phyloP scores from a whole-genome alignment of 2,113 vertebrate species.

The Scartelaos histophorus region DNA sequence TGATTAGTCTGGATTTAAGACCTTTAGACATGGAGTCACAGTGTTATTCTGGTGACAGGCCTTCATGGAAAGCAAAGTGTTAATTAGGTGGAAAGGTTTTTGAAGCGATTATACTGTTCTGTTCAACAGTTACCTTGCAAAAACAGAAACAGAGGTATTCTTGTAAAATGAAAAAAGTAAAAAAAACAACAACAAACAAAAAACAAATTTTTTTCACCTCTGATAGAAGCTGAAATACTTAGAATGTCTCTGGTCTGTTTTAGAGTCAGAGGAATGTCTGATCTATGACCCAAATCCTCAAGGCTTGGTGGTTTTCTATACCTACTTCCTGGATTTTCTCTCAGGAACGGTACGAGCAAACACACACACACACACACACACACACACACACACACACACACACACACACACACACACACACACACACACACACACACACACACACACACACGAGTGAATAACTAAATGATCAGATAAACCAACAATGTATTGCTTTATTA shows the following conservation, averaged over 20 bases:
- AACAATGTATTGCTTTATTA: too few relatives aligned
- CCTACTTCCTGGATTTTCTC: constrained; percentile 81
- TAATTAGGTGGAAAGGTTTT: not conserved
- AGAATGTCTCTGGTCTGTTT: constrained; percentile 7
- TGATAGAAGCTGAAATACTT: not conserved
- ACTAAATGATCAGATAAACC: too few relatives aligned
- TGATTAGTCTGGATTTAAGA: not conserved
- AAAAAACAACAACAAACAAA: too few relatives aligned
- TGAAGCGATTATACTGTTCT: not conserved
- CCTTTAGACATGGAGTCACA: not conserved
- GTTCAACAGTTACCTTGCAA: constrained; percentile 46
- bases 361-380: too few relatives aligned
- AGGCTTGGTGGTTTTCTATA: constrained; percentile 72
- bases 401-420: too few relatives aligned
- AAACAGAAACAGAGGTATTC: constrained; percentile 12
- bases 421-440: too few relatives aligned
- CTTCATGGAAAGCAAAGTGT: not conserved
- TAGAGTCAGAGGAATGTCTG: constrained; percentile 61
- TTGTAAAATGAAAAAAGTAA: not conserved
- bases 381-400: too few relatives aligned
- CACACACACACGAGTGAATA: too few relatives aligned
- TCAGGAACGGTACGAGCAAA: constrained; percentile 80
- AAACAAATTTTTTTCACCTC: too few relatives aligned
- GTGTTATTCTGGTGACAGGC: not conserved
- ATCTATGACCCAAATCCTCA: constrained; percentile 68